A percentile compares a stretch with the other conserved stretches of the same genome.
Evolutionary conservation across 1,140 invertebrate species (phyloP).

Genomic region (Phortica variegata): DNA sequence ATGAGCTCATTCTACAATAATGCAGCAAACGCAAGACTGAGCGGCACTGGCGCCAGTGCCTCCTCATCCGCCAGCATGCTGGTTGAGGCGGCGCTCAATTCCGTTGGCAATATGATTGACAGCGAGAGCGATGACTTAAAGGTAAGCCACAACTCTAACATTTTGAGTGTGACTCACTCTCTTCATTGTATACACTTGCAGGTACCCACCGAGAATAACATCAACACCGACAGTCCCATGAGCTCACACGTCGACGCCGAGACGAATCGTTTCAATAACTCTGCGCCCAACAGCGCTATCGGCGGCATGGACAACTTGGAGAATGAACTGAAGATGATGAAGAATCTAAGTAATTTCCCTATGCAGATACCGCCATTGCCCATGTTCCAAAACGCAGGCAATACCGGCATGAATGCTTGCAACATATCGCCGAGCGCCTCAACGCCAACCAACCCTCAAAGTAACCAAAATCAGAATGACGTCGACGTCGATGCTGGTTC

Average conservation of each 20-base stretch:
- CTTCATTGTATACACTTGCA: constrained; percentile 4
- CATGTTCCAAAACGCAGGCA: constrained; percentile 38
- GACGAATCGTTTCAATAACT: constrained; percentile 37
- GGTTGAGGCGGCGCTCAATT: constrained; percentile 55
- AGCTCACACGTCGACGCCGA: constrained; percentile 47
- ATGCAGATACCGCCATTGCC: constrained; percentile 56
- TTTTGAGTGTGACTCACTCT: neutral
- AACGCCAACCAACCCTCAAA: constrained; percentile 51
- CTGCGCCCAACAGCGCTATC: constrained; percentile 21
- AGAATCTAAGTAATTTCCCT: constrained; percentile 51
- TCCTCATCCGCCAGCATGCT: constrained; percentile 56
- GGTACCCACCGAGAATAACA: constrained; percentile 51
- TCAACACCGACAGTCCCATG: constrained; percentile 53
- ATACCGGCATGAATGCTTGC: constrained; percentile 30
- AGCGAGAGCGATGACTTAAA: constrained; percentile 52
- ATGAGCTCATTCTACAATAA: constrained; percentile 57
- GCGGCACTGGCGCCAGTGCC: constrained; percentile 26
- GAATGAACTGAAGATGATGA: constrained; percentile 57
- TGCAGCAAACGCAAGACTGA: constrained; percentile 45
- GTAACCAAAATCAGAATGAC: constrained; percentile 53
- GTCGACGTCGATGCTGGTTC: constrained; percentile 54
- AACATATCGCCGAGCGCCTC: constrained; percentile 50
- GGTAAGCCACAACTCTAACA: constrained; percentile 12
- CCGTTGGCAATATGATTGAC: constrained; percentile 57
- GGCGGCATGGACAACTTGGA: constrained; percentile 47